phyloP scores from a whole-genome alignment of 1,140 invertebrate species.

The Melanaphis sacchari region DNA sequence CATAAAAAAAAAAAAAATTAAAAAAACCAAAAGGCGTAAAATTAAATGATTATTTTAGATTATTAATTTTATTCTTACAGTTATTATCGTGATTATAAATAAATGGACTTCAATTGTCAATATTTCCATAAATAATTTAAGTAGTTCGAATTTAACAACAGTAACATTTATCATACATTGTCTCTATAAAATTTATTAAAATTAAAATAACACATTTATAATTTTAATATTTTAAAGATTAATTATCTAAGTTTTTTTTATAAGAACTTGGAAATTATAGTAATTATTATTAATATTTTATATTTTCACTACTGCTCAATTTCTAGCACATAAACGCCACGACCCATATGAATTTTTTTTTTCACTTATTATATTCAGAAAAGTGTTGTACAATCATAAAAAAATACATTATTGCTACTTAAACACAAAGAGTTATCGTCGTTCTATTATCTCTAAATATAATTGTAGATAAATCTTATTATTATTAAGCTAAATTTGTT shows the following conservation, averaged over 20 bases:
- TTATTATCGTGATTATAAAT: background rate
- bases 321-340: too few relatives aligned
- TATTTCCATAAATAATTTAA: background rate
- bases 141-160: background rate
- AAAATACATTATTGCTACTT: background rate
- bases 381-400: background rate
- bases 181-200: background rate
- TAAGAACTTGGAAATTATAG: too few relatives aligned
- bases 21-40: too few relatives aligned
- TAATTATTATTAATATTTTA: too few relatives aligned
- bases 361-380: background rate
- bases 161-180: background rate
- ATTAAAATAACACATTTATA: too few relatives aligned
- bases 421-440: background rate
- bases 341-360: background rate
- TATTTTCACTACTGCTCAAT: too few relatives aligned
- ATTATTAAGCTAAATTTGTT: too few relatives aligned
- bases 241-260: too few relatives aligned
- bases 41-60: too few relatives aligned
- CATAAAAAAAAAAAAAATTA: background rate
- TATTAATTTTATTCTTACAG: background rate
- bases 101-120: background rate
- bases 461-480: background rate
- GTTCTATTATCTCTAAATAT: background rate
- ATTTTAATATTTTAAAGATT: too few relatives aligned